Evolutionary conservation across 1,140 invertebrate genomes (phyloP).

Genomic region (Eriosoma lanigerum): DNA sequence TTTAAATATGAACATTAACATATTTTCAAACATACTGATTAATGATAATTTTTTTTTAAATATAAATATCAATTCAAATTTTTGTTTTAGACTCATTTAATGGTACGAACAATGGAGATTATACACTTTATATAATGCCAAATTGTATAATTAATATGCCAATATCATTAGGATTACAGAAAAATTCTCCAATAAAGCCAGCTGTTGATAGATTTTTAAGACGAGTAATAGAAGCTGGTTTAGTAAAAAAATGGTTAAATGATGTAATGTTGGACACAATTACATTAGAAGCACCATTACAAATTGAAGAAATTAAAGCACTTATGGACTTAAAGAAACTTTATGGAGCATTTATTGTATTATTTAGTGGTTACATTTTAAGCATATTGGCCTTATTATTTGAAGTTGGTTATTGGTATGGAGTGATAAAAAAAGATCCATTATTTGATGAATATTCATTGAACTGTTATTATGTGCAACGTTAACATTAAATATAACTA

Average conservation of each 20-base stretch:
- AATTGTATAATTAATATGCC: conserved; percentile 79
- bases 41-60: too few relatives aligned
- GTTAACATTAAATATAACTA: background rate
- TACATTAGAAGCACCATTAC: conserved; percentile 59
- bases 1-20: too few relatives aligned
- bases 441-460: conserved; percentile 71
- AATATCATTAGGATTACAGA: conserved; percentile 75
- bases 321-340: conserved; percentile 75
- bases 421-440: conserved; percentile 67
- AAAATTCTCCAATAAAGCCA: conserved; percentile 73
- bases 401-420: conserved; percentile 70
- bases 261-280: conserved; percentile 67
- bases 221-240: conserved; percentile 71
- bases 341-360: conserved; percentile 71
- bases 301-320: conserved; percentile 65
- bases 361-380: conserved; percentile 69
- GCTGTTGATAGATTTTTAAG: conserved; percentile 68
- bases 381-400: conserved; percentile 63
- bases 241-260: conserved; percentile 76
- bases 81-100: conserved; percentile 56
- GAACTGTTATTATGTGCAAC: conserved; percentile 14
- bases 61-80: too few relatives aligned
- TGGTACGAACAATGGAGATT: conserved; percentile 56
- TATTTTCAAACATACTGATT: too few relatives aligned
- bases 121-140: conserved; percentile 74